A percentile compares a stretch with the other conserved stretches of the same genome.
phyloP scores from a whole-genome alignment of 2,888 invertebrate species.

The Smittia aterrima region DNA sequence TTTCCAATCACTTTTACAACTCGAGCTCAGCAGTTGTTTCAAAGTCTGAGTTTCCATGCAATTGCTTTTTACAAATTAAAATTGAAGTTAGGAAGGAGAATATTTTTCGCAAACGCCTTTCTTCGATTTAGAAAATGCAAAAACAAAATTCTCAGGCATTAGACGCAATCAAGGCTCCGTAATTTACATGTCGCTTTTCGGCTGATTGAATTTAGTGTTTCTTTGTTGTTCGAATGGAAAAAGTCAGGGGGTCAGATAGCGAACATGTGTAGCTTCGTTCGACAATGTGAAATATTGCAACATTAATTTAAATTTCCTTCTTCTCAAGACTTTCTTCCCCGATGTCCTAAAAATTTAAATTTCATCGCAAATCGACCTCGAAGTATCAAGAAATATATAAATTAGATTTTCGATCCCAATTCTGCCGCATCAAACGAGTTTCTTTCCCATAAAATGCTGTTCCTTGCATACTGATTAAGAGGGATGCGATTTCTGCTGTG shows the following conservation, averaged over 20 bases:
- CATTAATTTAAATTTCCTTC: conserved; percentile 1
- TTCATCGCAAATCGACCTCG: conserved; percentile 19
- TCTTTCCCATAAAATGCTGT: conserved; percentile 23
- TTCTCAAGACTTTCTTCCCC: neutral
- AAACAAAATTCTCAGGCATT: neutral
- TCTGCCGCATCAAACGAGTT: conserved; percentile 18
- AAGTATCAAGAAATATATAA: conserved; percentile 19
- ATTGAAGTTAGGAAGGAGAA: neutral
- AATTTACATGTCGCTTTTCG: conserved; percentile 19
- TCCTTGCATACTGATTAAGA: conserved; percentile 39
- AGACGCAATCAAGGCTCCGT: conserved; percentile 11
- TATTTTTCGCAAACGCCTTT: conserved; percentile 10
- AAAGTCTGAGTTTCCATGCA: neutral
- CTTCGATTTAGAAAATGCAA: neutral
- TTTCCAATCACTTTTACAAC: conserved; percentile 13
- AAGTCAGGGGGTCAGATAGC: conserved; percentile 8
- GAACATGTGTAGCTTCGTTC: conserved; percentile 30
- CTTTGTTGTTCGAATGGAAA: conserved; percentile 8
- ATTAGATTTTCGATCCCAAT: conserved; percentile 2
- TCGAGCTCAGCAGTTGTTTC: neutral
- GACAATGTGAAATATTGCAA: conserved; percentile 21
- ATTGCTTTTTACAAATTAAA: neutral
- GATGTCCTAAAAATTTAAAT: conserved; percentile 4
- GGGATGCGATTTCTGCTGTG: conserved; percentile 25
- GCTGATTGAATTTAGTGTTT: conserved; percentile 24